phyloP scores from a whole-genome alignment of 2,888 invertebrate genomes.

The Laothoe populi region DNA sequence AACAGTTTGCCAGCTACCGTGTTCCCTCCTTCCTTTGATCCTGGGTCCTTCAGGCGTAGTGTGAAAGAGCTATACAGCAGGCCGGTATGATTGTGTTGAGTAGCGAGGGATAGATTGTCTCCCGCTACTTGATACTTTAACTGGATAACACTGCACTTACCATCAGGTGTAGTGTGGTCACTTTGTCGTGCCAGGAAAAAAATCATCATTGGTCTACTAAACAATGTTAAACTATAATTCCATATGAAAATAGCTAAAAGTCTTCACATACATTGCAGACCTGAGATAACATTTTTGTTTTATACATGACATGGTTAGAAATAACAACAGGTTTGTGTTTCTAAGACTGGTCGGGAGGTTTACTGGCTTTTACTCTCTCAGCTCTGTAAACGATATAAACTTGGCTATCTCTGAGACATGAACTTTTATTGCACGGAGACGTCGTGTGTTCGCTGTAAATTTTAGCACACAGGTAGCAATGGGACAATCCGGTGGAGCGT shows the following conservation, averaged over 20 bases:
- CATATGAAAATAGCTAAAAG: no score
- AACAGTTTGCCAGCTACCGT: no score
- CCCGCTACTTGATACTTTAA: no score
- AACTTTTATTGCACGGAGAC: slow-evolving; percentile 25
- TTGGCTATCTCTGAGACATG: slow-evolving; percentile 12
- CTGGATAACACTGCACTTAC: no score
- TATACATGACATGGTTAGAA: slow-evolving; percentile 14
- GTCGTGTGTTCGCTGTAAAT: slow-evolving; percentile 27
- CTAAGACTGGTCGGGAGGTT: slow-evolving; percentile 6
- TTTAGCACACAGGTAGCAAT: slow-evolving; percentile 22
- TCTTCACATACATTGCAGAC: background rate
- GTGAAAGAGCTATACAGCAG: no score
- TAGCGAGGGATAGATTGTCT: no score
- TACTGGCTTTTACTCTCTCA: slow-evolving; percentile 23
- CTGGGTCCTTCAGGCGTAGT: no score
- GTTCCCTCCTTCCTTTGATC: no score
- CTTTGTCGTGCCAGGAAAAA: no score
- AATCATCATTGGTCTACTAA: no score
- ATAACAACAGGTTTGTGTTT: slow-evolving; percentile 13
- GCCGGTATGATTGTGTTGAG: no score
- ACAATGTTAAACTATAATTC: background rate
- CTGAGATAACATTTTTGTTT: slow-evolving; percentile 16
- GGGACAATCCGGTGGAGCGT: slow-evolving; percentile 2
- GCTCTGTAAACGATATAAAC: slow-evolving; percentile 26
- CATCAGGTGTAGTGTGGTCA: no score